Conservation (phyloP, 2,797 vertebrate species). For the Cossypha heuglini region DNA sequence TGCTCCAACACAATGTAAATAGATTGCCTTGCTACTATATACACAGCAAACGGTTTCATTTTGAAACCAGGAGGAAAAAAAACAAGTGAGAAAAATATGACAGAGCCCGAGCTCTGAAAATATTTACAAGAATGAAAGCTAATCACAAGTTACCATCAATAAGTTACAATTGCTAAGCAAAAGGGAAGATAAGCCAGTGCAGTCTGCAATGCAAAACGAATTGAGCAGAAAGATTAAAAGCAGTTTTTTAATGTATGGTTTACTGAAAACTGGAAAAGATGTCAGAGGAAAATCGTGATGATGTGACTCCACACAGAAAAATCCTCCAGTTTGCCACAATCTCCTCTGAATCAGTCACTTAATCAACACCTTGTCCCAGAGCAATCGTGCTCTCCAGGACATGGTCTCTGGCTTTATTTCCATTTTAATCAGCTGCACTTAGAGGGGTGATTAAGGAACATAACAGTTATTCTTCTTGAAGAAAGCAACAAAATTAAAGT, state of each 20-base stretch:
- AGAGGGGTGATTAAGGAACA: not conserved
- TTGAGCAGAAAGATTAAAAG: not conserved
- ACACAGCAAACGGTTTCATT: slow-evolving; percentile 60
- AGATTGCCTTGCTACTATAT: slow-evolving; percentile 65
- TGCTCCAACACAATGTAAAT: slow-evolving; percentile 68
- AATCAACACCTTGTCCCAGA: not conserved
- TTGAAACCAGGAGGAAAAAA: slow-evolving; percentile 49
- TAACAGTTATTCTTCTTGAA: not conserved
- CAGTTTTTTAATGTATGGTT: not conserved
- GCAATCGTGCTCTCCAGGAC: not conserved
- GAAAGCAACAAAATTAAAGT: not conserved
- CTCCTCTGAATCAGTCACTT: not conserved
- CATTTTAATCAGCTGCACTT: not conserved
- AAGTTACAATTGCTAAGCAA: not conserved
- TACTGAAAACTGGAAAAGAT: not conserved
- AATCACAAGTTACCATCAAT: not conserved
- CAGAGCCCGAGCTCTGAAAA: not conserved
- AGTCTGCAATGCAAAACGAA: not conserved
- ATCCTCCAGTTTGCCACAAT: not conserved
- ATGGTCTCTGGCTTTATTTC: not conserved
- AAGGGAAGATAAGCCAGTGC: not conserved
- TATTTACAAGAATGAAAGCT: slow-evolving; percentile 36
- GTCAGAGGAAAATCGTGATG: not conserved
- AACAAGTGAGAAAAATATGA: slow-evolving; percentile 54
- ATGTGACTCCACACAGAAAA: not conserved